Percentiles rank a stretch among this genome's conserved stretches.
phyloP scores from a whole-genome alignment of 2,888 invertebrate genomes.

The Limnephilus marmoratus region DNA sequence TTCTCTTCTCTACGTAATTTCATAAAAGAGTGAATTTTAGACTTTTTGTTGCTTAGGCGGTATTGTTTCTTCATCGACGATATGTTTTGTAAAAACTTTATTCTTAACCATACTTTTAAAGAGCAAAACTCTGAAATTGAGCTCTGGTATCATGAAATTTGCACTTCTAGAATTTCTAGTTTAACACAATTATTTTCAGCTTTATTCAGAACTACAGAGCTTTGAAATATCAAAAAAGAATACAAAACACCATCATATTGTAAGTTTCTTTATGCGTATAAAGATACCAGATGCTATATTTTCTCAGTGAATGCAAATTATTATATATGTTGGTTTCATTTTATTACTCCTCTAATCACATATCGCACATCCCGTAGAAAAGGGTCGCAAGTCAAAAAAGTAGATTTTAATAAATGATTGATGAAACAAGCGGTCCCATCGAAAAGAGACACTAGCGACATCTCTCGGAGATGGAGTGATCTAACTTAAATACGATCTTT shows the following conservation, averaged over 20 bases:
- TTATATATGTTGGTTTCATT: not conserved
- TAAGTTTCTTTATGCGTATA: not conserved
- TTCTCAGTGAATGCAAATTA: not conserved
- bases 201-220: not conserved
- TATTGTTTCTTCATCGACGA: no score
- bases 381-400: no score
- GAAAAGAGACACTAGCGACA: no score
- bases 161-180: not conserved
- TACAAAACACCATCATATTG: not conserved
- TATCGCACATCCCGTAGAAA: not conserved
- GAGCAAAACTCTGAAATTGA: not conserved
- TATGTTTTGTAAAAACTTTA: no score
- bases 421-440: no score
- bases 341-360: constrained; percentile 3
- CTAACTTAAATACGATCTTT: no score
- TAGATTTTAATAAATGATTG: no score
- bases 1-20: no score
- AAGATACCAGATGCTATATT: not conserved
- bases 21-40: no score
- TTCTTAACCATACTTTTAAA: not conserved
- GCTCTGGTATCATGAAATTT: not conserved
- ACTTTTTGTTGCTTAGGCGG: no score
- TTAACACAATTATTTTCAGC: not conserved
- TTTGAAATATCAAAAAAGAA: not conserved
- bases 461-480: no score